Conservation (phyloP, 2,797 vertebrate species). For the Gymnoscopelus microlampas region DNA sequence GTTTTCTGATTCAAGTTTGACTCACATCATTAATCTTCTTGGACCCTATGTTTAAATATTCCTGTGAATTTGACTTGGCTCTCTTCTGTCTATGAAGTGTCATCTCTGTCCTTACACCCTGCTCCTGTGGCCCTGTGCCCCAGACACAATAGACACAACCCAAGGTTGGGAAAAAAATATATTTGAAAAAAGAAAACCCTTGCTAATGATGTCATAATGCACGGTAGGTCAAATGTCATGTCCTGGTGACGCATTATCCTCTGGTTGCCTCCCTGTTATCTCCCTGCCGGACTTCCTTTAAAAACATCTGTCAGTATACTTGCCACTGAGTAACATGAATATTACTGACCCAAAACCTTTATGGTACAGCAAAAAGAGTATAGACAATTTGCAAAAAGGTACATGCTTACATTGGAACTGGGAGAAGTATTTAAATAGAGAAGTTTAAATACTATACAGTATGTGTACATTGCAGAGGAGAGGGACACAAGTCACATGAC, state of each 20-base stretch:
- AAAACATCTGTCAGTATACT: not conserved
- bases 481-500: too few relatives aligned
- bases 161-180: slow-evolving; percentile 27
- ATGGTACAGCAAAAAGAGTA: slow-evolving; percentile 13
- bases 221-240: slow-evolving; percentile 43
- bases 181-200: not conserved
- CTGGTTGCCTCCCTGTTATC: slow-evolving; percentile 43
- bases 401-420: slow-evolving; percentile 12
- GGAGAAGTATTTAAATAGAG: slow-evolving; percentile 55
- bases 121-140: slow-evolving; percentile 3
- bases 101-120: slow-evolving; percentile 12
- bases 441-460: slow-evolving; percentile 14
- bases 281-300: slow-evolving; percentile 46
- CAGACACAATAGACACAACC: slow-evolving; percentile 11
- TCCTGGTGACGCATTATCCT: slow-evolving; percentile 31
- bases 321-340: not conserved
- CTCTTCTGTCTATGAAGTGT: slow-evolving; percentile 10
- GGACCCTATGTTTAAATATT: slow-evolving; percentile 9
- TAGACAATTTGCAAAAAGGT: not conserved
- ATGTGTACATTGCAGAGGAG: too few relatives aligned
- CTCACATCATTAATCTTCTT: slow-evolving; percentile 1
- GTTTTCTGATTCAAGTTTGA: slow-evolving; percentile 15
- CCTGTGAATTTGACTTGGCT: not conserved
- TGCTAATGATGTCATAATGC: slow-evolving; percentile 19
- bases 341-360: not conserved